These are phyloP conservation scores for Heliconius hermathena DNA, from an alignment of 1,140 invertebrate species.

Conservation along the genomic window DNA sequence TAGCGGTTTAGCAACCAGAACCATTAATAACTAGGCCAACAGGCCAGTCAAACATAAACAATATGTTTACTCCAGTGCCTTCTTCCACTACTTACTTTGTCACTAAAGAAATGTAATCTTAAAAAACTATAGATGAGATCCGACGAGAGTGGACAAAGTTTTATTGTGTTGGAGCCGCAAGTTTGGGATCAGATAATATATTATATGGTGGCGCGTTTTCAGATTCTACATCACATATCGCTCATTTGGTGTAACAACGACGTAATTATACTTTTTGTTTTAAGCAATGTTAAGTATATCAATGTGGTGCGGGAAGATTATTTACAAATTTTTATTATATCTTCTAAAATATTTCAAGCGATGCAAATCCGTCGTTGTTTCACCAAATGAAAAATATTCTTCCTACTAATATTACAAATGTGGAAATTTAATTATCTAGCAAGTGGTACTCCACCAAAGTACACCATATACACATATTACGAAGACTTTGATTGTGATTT, in stretches of 20 bases:
- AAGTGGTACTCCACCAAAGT: no score
- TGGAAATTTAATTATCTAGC: no score
- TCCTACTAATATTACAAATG: no score
- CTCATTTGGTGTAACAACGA: not conserved
- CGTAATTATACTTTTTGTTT: no score
- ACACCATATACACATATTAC: no score
- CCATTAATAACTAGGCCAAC: not conserved
- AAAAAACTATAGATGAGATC: slow-evolving; percentile 19
- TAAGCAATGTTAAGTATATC: no score
- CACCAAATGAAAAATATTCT: no score
- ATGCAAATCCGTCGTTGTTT: no score
- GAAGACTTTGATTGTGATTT: no score
- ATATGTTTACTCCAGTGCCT: not conserved
- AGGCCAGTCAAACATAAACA: slow-evolving; percentile 5
- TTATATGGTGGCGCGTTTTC: not conserved
- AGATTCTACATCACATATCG: not conserved
- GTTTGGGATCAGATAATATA: not conserved
- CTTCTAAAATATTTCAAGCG: no score
- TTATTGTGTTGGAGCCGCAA: slow-evolving; percentile 24
- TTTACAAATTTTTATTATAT: no score
- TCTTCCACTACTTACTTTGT: slow-evolving; percentile 5
- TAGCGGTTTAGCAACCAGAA: not conserved
- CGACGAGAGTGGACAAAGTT: slow-evolving; percentile 11
- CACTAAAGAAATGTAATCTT: slow-evolving; percentile 14
- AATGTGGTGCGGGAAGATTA: no score